A percentile compares a stretch with the other conserved stretches of the same genome.
Conservation (phyloP, 2,888 invertebrate species). For the Acanthosoma haemorrhoidale region DNA sequence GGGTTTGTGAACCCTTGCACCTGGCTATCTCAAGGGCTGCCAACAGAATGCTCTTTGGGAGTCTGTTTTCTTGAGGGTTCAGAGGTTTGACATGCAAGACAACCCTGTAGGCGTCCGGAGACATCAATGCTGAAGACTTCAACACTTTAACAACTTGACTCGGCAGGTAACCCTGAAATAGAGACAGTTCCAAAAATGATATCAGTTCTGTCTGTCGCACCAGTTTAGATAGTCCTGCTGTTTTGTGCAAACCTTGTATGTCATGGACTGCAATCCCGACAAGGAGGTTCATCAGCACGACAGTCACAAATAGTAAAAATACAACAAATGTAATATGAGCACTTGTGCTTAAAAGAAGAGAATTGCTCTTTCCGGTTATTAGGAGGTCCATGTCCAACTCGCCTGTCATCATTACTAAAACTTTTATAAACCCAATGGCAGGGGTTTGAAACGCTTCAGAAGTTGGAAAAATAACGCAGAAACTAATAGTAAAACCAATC, state of each 20-base stretch:
- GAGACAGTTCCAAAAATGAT: conserved; percentile 74
- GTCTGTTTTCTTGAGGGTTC: conserved; percentile 73
- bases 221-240: conserved; percentile 74
- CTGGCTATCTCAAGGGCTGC: conserved; percentile 77
- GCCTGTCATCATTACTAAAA: conserved; percentile 84
- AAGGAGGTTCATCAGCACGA: conserved; percentile 77
- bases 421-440: conserved; percentile 76
- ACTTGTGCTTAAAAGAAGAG: conserved; percentile 68
- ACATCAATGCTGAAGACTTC: conserved; percentile 71
- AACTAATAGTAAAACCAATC: conserved; percentile 80
- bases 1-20: conserved; percentile 44
- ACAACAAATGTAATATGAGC: conserved; percentile 76
- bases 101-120: conserved; percentile 75
- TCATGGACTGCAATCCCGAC: conserved; percentile 85
- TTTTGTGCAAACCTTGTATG: conserved; percentile 78
- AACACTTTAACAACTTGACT: conserved; percentile 64
- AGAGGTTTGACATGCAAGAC: conserved; percentile 76
- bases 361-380: conserved; percentile 46
- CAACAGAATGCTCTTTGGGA: conserved; percentile 72
- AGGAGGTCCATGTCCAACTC: conserved; percentile 73
- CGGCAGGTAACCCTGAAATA: conserved; percentile 74
- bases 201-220: conserved; percentile 82
- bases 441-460: conserved; percentile 77
- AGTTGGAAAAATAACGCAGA: conserved; percentile 80
- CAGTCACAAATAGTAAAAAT: conserved; percentile 75